phyloP scores from a whole-genome alignment of 2,888 invertebrate species.

The Diachrysia chrysitis region DNA sequence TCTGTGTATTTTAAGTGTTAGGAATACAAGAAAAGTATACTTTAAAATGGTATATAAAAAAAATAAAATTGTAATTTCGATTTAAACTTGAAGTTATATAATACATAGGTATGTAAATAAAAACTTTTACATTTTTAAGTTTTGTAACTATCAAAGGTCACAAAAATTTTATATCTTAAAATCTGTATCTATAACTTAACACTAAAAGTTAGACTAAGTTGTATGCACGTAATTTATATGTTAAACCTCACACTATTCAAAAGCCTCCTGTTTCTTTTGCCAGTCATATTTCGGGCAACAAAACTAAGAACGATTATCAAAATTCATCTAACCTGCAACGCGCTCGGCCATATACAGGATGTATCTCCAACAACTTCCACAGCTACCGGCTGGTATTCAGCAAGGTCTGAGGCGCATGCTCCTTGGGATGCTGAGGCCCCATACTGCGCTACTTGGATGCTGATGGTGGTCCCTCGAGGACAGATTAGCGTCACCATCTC shows the following conservation, averaged over 20 bases:
- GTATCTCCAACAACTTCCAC: constrained; percentile 90
- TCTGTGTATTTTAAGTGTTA: background rate
- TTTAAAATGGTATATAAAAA: background rate
- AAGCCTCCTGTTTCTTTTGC: no score
- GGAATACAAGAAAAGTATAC: background rate
- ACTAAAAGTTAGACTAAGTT: no score
- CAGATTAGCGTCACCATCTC: constrained; percentile 96
- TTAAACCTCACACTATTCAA: no score
- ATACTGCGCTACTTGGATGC: constrained; percentile 97
- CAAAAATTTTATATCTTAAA: no score
- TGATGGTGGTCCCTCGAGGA: constrained; percentile 97
- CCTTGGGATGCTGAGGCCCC: constrained; percentile 91
- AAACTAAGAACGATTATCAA: background rate
- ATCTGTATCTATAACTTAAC: no score
- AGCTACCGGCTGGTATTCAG: constrained; percentile 85
- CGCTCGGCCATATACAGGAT: constrained; percentile 93
- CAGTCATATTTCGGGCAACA: no score
- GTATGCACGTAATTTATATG: no score
- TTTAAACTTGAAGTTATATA: no score
- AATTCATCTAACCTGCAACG: constrained; percentile 91
- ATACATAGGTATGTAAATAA: no score
- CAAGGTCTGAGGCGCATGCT: constrained; percentile 85
- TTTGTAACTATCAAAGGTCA: no score
- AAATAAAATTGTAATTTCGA: no score
- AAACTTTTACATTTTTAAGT: no score